Evolutionary conservation across 2,888 invertebrate genomes (phyloP), one percentile per base, ranked within the genome.

Genomic region (Metellina segmentata): DNA sequence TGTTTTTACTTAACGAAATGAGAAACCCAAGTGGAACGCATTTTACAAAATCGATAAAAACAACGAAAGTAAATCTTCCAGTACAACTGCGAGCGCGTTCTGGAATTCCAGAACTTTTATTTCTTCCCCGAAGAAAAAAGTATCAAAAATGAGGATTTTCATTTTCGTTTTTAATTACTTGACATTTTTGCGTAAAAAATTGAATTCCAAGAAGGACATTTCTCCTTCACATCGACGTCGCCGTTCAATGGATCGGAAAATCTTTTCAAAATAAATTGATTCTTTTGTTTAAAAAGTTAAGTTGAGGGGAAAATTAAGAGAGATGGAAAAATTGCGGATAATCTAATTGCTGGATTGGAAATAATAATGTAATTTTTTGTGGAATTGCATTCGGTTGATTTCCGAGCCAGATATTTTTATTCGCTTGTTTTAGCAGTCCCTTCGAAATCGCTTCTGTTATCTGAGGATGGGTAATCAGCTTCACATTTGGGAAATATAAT

Each of bases 271-370:
- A 85, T 75, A 53, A 85, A 85, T 75, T 85, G 74, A 72, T 75
- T 85, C 75, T 85, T 75, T 53, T 53, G 61, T 85, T 85, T 75
- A 85, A 85, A 85, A 85, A 85, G 85, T 85, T 74, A 74, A 75
- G 49, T 85, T 85, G 53, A 61, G 75, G 53, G 75, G 82, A 71
- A 71, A 82, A 82, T 72, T 72, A 51, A 82, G 71, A 72, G 72
- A 72, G 51, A 72, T 53, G 20, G 52, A 51, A 53, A 53, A 85
- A 75, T 61, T 75, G 75, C 9, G 85, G 61, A 8, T 85, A 85
- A 85, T 85, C 48, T 85, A 85, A 85, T 85, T 85, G 85, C 75
- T 75, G 75, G 61, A 85, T 85, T n/a, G 85, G 85, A 85, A 85
- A 75, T 74, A 75, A 75, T 85, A 74, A 85, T 75, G 85, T 61